Percentiles rank a stretch among this genome's conserved stretches.
phyloP scores from a whole-genome alignment of 2,888 invertebrate species.

The Rosalia funebris region DNA sequence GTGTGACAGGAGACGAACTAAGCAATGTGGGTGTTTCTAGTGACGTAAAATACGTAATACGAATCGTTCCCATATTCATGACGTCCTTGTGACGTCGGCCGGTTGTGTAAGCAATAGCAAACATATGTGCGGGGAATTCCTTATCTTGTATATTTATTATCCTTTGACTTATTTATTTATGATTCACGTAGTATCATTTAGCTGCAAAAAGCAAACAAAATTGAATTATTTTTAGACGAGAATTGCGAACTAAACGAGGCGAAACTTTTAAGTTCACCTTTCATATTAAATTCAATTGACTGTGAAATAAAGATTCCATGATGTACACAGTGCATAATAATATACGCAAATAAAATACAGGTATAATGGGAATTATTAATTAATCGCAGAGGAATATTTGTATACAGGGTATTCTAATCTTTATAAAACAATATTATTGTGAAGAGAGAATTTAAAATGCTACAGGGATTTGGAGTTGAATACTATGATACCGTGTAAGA shows the following conservation, averaged over 20 bases:
- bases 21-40: slow-evolving; percentile 9
- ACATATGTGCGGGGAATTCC: slow-evolving; percentile 24
- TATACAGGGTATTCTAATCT: too few species aligned
- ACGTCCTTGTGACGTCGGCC: slow-evolving; percentile 15
- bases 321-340: too few species aligned
- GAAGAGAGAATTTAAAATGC: too few species aligned
- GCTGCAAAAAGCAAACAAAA: slow-evolving; percentile 8
- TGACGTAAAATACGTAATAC: slow-evolving; percentile 21
- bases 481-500: too few species aligned
- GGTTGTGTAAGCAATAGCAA: slow-evolving; percentile 7
- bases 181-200: slow-evolving; percentile 4
- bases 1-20: background rate
- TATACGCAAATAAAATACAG: too few species aligned
- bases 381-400: too few species aligned
- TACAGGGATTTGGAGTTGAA: too few species aligned
- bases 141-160: slow-evolving; percentile 16
- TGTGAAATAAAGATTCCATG: too few species aligned
- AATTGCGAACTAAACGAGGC: background rate
- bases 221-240: slow-evolving; percentile 6
- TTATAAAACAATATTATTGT: too few species aligned
- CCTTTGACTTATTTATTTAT: slow-evolving; percentile 14
- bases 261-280: too few species aligned
- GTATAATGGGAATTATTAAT: too few species aligned
- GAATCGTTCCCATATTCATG: background rate
- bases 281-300: too few species aligned